Base-by-base conservation (phyloP, 2,888 invertebrate genomes). In the Spatulosminthurus flaviceps region DNA sequence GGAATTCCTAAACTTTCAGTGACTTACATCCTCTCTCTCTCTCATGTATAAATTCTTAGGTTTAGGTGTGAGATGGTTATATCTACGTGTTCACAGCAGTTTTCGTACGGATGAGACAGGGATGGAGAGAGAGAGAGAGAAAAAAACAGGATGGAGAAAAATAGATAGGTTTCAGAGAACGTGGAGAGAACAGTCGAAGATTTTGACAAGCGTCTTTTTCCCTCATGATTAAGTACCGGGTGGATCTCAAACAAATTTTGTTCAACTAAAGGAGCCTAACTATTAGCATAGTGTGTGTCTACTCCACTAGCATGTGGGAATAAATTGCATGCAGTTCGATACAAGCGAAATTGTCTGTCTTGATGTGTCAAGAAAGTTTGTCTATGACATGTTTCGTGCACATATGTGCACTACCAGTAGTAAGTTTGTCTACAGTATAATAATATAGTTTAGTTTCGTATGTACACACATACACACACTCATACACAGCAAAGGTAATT, bases 181-280 rank as follows among this genome's bases (percentile, higher is more conserved):
- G 71, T 71, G 71, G 42, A 41, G 29, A 71, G 51, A 4, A n/a
- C n/a, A 13, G 51, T 19, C 13, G 16, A 51, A 71, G 43, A 71
- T 41, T 71, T 71, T 71, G 43, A 71, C 71, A 71, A 42, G 21
- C 71, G 41, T 42, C 42, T 71, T 42, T 41, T 71, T 22, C 42
- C 42, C 34, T 42, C 42, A 71, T 71, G 71, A 71, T 71, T 71
- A 71, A 71, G 71, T 71, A 42, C 42, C 71, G 71, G 71, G 71
- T 43, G 71, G 71, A 43, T 71, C 71, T 42, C 22, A 71, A 22
- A 71, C 71, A 71, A 4, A 51, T 51, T 51, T 51, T 51, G 19
- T 51, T 11, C 51, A 51, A 42, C 11, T 21, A 71, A 43, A 41
- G 21, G 41, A 29, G 19, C 16, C 66, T 34, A 11, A 69, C 34